phyloP scores from a whole-genome alignment of 2,797 vertebrate species.

The Myotis findleyi region DNA sequence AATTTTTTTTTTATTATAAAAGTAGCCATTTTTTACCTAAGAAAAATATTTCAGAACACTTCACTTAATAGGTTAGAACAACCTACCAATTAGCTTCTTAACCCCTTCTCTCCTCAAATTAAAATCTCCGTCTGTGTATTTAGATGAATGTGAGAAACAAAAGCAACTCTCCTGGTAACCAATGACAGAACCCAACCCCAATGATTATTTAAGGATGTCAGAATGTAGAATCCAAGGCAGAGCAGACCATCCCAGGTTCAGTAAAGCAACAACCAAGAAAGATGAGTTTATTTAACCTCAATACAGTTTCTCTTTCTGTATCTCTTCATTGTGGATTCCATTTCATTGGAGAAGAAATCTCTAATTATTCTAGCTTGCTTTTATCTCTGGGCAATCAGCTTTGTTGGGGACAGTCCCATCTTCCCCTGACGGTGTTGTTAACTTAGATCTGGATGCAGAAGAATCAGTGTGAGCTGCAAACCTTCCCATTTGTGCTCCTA shows the following conservation, averaged over 20 bases:
- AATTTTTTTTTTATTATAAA: constrained; percentile 55
- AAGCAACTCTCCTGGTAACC: neutral
- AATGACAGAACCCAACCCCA: neutral
- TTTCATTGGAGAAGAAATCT: neutral
- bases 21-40: constrained; percentile 16
- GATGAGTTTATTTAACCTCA: neutral
- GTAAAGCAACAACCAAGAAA: neutral
- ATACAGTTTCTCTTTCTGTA: neutral
- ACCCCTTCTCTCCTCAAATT: neutral
- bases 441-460: neutral
- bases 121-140: neutral
- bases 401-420: neutral
- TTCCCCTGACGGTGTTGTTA: neutral
- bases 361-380: neutral
- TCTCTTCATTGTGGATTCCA: neutral
- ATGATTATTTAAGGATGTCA: neutral
- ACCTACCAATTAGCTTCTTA: neutral
- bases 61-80: neutral
- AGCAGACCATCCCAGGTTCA: neutral
- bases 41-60: constrained; percentile 14
- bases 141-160: neutral
- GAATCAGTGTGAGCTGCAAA: neutral
- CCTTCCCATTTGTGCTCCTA: neutral
- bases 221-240: neutral
- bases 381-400: neutral